Base-by-base conservation (phyloP, 2,113 vertebrate species). In the Plecturocebus donacophilus region DNA sequence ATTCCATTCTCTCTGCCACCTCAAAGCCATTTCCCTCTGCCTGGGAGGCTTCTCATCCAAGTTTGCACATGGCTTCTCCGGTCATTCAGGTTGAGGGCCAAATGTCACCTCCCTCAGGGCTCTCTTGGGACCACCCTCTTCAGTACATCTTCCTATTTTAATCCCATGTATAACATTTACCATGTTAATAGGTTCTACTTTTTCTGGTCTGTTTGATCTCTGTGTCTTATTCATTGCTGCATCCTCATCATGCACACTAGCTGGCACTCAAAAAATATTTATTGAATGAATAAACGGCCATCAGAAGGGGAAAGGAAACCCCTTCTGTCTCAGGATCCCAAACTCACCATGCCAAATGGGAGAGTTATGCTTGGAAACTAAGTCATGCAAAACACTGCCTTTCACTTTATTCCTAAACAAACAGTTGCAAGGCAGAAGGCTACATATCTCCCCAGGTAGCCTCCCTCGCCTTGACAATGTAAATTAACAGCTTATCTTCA, bases 161-260 rank as follows among this genome's bases (percentile, higher is more conserved):
- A 66, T 16, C 8, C 76, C 23, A 10, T 0, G 0, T 8, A 8
- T 17, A 40, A 38, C 14, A 3, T 35, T n/a, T 47, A 25, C 14
- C 11, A 11, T n/a, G 27, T 68, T 38, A 11, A 12, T 8, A 42
- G 38, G 38, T 42, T 27, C 81, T 35, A 25, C 1, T 12, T 23
- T 52, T 40, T 73, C 4, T 42, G 49, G 4, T 68, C 20, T 45
- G 13, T 58, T 0, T 30, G 21, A 73, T 52, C 8, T n/a, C 40
- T 42, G 30, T 38, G 13, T 54, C 38, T 84, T 83, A n/a, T 16
- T 71, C 23, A 27, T 64, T 3, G 54, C 30, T 27, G 17, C 0
- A 2, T 17, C 2, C 21, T 19, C 7, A 19, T 32, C 40, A 0
- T 1, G 8, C 70, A 6, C 6, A 40, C 4, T 0, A 21, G 47